These are phyloP conservation scores for Ceyx melanurus DNA, from an alignment of 2,113 vertebrate genomes.

Conservation along the genomic window DNA sequence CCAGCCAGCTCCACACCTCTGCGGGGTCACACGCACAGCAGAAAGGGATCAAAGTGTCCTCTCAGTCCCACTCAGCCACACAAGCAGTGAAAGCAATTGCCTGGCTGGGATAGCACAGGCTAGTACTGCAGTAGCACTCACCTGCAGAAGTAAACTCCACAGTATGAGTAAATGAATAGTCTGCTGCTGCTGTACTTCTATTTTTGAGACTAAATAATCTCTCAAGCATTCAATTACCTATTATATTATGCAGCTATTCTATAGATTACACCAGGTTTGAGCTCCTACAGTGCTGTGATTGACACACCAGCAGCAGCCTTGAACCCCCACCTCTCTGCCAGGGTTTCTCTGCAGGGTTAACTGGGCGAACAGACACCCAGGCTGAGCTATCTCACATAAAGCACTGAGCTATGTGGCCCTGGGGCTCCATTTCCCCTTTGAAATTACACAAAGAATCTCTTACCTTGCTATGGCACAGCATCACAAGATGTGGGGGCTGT, in stretches of 20 bases:
- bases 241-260: neutral
- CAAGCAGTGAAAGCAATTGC: neutral
- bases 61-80: neutral
- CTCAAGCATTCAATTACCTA: neutral
- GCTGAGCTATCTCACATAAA: neutral
- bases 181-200: neutral
- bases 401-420: fast-evolving
- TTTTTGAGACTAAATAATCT: neutral
- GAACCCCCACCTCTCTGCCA: neutral
- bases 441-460: neutral
- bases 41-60: neutral
- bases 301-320: neutral
- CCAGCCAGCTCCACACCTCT: neutral
- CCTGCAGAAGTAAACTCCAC: neutral
- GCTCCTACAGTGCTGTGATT: neutral
- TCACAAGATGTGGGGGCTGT: neutral
- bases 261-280: neutral
- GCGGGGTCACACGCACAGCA: fast-evolving
- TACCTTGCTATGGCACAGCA: fast-evolving
- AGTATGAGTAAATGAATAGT: neutral
- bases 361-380: neutral
- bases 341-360: neutral
- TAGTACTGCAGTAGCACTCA: neutral
- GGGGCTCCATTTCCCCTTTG: neutral
- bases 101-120: neutral